Base-by-base conservation (phyloP, 1,140 invertebrate genomes). In the Drosophila guanche region DNA sequence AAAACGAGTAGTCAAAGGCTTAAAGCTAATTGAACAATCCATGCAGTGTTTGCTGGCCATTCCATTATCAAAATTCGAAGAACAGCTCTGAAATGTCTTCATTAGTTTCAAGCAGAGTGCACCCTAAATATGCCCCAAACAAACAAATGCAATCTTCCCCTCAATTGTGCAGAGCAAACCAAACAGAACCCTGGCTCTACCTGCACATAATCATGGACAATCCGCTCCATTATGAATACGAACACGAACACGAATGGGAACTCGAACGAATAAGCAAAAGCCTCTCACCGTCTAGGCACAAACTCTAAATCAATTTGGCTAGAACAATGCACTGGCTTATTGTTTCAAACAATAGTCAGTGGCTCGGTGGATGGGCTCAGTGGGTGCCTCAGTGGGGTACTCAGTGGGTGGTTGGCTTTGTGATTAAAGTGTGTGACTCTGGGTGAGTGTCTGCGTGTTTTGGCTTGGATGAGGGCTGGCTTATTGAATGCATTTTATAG, bases 251-350 rank as follows among this genome's bases (percentile, higher is more conserved):
- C 10, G 8, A 33, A 6, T 3, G 10, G 3, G 29, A 33, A 10
- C 27, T 33, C 33, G 48, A 25, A 14, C 61, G 61, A 48, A 20
- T n/a, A 22, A 16, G 27, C 56, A 59, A n/a, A n/a, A 57, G 41
- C 29, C 57, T 47, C 57, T 51, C 40, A 43, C 51, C 69, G 55
- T 59, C 69, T 76, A 66, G 62, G 66, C 52, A 75, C 56, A 51
- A 61, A 56, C 71, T 58, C 75, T 76, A 84, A 84, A 86, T 80
- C 81, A 84, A 73, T 84, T 84, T 72, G 58, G 54, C 57, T 33
- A 58, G 75, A 83, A 83, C 79, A 75, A 76, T 72, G 71, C 79
- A 71, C 71, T 72, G 71, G 66, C 79, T 68, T 68, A 62, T 63
- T 80, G 76, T 70, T 56, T 76, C 72, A 72, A 76, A 84, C 61